Evolutionary conservation across 2,797 vertebrate genomes (phyloP).

Genomic region (Sebastes trivittatus): DNA sequence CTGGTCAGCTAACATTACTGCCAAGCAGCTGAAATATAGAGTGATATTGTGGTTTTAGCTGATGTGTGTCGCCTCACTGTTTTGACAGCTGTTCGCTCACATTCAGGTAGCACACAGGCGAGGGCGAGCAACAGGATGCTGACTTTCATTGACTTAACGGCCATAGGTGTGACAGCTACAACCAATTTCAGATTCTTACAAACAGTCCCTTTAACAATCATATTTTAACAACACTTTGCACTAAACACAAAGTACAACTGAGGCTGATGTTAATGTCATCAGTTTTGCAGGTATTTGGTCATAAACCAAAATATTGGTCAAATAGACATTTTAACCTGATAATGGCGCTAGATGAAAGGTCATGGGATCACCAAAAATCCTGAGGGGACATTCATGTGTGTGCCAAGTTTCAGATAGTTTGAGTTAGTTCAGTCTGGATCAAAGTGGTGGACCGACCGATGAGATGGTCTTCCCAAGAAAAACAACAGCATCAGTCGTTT

Average conservation of each 20-base stretch:
- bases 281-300: background rate
- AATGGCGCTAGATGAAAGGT: background rate
- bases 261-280: background rate
- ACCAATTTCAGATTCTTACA: too few species aligned
- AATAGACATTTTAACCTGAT: too few species aligned
- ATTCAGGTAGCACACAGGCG: too few species aligned
- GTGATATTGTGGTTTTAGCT: too few species aligned
- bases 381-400: accelerated
- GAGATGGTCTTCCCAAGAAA: background rate
- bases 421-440: background rate
- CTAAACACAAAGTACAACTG: background rate
- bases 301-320: too few species aligned
- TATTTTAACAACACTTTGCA: background rate
- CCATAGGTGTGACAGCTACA: too few species aligned
- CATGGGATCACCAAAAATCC: background rate
- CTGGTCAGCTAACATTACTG: too few species aligned
- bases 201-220: background rate
- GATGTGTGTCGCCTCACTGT: accelerated
- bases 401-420: background rate
- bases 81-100: too few species aligned
- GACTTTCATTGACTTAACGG: too few species aligned
- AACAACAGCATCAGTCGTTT: background rate
- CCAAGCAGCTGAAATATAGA: too few species aligned
- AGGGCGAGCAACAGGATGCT: too few species aligned
- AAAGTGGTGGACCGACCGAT: background rate